phyloP scores from a whole-genome alignment of 2,113 vertebrate species.

The Zootoca vivipara region DNA sequence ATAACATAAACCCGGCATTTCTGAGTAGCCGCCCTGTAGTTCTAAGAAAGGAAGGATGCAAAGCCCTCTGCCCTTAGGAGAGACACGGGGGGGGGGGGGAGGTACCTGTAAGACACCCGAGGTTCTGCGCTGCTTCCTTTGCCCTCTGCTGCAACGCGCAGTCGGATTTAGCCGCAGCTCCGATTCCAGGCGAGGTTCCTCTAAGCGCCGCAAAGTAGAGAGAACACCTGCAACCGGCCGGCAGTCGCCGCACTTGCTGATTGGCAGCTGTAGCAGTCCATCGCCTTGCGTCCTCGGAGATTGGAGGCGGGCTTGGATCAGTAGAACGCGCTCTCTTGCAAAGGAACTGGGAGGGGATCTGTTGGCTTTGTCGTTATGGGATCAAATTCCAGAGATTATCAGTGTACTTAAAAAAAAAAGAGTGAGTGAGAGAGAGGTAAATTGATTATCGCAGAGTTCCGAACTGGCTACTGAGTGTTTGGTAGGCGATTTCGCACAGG shows the following conservation, averaged over 20 bases:
- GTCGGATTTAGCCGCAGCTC: background rate
- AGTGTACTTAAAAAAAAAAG: background rate
- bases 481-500: background rate
- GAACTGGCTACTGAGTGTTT: background rate
- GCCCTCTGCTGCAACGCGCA: background rate
- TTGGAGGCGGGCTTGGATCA: background rate
- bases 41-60: too few relatives aligned
- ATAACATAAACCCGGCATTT: background rate
- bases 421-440: too few relatives aligned
- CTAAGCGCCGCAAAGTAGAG: background rate
- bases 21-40: background rate
- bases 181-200: background rate
- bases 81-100: background rate
- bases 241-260: background rate
- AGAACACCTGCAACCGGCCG: conserved; percentile 30
- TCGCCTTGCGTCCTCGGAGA: background rate
- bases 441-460: background rate
- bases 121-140: background rate
- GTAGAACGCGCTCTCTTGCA: background rate
- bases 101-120: background rate
- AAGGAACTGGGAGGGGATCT: background rate
- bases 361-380: background rate
- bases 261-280: background rate
- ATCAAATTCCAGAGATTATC: conserved; percentile 26
- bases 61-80: background rate